phyloP scores from a whole-genome alignment of 2,113 vertebrate genomes.

The Aviceda subcristata region DNA sequence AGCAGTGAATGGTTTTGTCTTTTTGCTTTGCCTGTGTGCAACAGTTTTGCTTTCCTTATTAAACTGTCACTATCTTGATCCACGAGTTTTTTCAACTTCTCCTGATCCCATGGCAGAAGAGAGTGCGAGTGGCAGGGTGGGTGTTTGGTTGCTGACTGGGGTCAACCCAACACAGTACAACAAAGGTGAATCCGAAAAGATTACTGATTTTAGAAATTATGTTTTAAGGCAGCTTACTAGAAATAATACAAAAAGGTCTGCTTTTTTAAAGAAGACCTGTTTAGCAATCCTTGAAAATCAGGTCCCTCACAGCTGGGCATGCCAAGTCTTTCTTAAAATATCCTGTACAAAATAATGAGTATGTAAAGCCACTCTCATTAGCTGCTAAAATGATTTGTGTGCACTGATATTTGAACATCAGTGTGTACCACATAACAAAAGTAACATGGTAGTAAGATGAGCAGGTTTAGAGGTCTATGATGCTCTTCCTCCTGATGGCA shows the following conservation, averaged over 20 bases:
- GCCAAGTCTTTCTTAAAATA: not conserved
- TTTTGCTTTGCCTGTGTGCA: not conserved
- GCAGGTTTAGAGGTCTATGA: not conserved
- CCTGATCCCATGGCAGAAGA: fast-evolving
- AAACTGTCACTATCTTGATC: not conserved
- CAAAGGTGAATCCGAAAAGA: not conserved
- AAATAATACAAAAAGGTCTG: not conserved
- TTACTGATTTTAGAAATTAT: not conserved
- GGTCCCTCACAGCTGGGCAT: not conserved
- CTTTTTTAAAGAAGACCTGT: not conserved
- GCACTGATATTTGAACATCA: not conserved
- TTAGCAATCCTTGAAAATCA: not conserved
- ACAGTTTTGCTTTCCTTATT: not conserved
- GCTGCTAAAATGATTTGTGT: not conserved
- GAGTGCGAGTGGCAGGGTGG: not conserved
- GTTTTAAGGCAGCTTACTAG: not conserved
- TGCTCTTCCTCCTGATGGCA: not conserved
- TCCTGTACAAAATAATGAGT: not conserved
- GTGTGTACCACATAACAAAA: not conserved
- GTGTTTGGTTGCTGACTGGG: not conserved
- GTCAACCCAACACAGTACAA: not conserved
- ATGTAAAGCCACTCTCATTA: not conserved
- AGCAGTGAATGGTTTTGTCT: not conserved
- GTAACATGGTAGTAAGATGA: not conserved
- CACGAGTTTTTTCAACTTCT: not conserved